A percentile compares a stretch with the other conserved stretches of the same genome.
These are phyloP conservation scores for Meriones unguiculatus DNA, from an alignment of 2,113 vertebrate species.

Conservation along the genomic window DNA sequence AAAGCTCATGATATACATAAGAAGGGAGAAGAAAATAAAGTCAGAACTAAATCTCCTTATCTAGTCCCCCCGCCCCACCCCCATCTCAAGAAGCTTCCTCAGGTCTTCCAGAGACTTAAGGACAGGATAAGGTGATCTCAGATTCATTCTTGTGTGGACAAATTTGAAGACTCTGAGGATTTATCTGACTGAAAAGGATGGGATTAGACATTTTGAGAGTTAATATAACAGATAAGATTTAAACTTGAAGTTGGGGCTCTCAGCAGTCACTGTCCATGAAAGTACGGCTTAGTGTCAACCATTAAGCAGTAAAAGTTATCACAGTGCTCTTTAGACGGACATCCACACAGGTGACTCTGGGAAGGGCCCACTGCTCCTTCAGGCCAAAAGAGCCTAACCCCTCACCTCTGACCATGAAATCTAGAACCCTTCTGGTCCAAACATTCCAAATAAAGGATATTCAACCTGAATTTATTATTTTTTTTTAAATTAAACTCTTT, in stretches of 20 bases:
- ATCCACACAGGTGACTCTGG: background rate
- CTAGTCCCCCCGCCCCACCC: background rate
- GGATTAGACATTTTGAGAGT: background rate
- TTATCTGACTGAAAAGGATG: background rate
- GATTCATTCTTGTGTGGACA: background rate
- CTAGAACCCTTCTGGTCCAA: no score
- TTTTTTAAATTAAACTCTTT: background rate
- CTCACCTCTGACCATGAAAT: background rate
- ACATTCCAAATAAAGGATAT: background rate
- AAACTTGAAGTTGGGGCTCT: background rate
- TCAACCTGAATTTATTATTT: background rate
- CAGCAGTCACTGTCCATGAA: background rate
- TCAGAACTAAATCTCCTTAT: background rate
- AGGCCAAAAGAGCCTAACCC: background rate
- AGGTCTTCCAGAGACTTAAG: background rate
- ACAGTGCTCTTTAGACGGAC: background rate
- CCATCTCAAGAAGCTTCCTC: background rate
- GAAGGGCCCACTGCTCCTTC: background rate
- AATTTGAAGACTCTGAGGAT: background rate
- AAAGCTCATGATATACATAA: background rate
- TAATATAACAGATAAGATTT: constrained; percentile 17
- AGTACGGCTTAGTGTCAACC: background rate
- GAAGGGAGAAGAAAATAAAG: background rate
- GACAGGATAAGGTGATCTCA: background rate
- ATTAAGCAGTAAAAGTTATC: background rate